Base-by-base conservation (phyloP, 1,140 invertebrate species). In the Bombus pascuorum region DNA sequence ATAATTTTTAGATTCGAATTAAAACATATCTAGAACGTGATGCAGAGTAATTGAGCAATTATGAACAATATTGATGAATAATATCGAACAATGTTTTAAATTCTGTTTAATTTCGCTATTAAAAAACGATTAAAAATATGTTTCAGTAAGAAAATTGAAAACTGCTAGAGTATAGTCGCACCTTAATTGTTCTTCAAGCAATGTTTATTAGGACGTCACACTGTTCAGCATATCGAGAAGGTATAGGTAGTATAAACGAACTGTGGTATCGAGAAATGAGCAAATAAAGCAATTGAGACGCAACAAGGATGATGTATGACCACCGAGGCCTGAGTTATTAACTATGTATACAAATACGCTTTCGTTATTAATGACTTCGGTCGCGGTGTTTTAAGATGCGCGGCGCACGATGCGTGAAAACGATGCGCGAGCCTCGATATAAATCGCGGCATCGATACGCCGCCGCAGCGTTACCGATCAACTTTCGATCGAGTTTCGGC, bases 331-430 rank as follows among this genome's bases (percentile, higher is more conserved):
- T 84, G 83, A 84, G 76, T 84, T 84, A 84, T 84, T 79, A 79
- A 84, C 77, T 85, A 44, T 80, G 77, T 72, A 79, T 85, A 85
- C 77, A 80, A 80, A 80, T 80, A 80, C 57, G 66, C 66, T 80
- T 85, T 65, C 53, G 47, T 85, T 80, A 85, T 85, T 85, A 80
- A 85, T 85, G 83, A 80, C 77, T 79, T 53, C 32, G 83, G 53
- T 57, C 68, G 77, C 34, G 25, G 77, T 79, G 75, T 62, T 79
- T 84, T 71, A 84, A 84, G 53, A 74, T 32, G 39, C 32, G n/a
- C n/a, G 68, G n/a, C 47, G 47, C 57, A 22, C 53, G 83, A 73
- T 79, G 57, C 81, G 47, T 62, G 77, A 80, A 72, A 79, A 85
- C 62, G 74, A 70, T 70, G 13, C 62, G 32, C 62, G 37, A 34